phyloP scores from a whole-genome alignment of 2,113 vertebrate species.

The Calidris pygmaea region DNA sequence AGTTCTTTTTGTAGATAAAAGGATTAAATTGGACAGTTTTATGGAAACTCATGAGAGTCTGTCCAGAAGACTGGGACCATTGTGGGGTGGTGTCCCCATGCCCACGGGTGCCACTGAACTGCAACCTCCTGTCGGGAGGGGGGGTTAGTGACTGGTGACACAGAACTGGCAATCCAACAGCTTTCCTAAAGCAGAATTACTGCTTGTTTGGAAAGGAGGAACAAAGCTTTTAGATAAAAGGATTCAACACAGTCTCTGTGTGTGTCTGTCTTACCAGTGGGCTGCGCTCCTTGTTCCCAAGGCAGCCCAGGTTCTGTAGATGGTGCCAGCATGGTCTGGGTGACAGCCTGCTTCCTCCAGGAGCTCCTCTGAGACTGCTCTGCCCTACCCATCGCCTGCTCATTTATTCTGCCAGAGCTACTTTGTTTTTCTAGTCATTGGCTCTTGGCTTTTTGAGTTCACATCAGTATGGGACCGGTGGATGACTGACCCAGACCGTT shows the following conservation, averaged over 20 bases:
- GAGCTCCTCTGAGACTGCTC: not conserved
- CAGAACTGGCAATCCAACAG: not conserved
- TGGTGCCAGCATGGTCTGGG: not conserved
- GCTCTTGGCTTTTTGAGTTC: not conserved
- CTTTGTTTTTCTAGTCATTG: not conserved
- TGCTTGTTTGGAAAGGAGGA: not conserved
- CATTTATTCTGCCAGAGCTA: not conserved
- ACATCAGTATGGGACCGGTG: not conserved
- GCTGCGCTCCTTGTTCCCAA: not conserved
- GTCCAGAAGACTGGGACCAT: not conserved
- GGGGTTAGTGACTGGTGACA: not conserved
- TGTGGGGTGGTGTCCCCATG: rapidly evolving
- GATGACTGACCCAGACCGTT: not conserved
- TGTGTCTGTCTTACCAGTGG: rapidly evolving
- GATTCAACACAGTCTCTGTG: rapidly evolving
- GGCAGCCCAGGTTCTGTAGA: not conserved
- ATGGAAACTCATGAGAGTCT: not conserved
- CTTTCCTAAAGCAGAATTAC: not conserved
- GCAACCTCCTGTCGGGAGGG: not conserved
- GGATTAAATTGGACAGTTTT: not conserved
- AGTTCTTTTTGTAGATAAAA: not conserved
- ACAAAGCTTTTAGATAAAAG: not conserved
- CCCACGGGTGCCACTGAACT: not conserved
- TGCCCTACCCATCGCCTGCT: not conserved
- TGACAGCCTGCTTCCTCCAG: not conserved